Evolutionary conservation across 2,797 vertebrate species (phyloP).

Genomic region (Coilia nasus): DNA sequence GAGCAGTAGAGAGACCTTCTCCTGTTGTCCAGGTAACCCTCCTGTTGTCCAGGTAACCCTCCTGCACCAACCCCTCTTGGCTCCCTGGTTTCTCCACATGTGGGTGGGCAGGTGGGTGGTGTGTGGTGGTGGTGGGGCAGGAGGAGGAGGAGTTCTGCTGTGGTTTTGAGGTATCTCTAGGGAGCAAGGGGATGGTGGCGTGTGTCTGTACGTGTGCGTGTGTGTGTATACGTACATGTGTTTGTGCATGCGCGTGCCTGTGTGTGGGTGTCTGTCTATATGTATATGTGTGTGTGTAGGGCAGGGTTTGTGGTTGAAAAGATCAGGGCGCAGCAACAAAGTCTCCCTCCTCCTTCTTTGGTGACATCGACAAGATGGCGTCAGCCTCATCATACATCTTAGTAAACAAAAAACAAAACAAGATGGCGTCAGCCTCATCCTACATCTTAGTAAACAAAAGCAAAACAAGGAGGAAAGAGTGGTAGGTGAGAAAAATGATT

Average conservation of each 20-base stretch:
- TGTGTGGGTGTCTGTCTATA: too few relatives aligned
- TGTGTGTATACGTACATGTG: not conserved
- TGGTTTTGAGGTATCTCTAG: not conserved
- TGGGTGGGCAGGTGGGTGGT: not conserved
- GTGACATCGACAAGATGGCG: constrained; percentile 75
- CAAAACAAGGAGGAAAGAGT: not conserved
- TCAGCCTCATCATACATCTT: constrained; percentile 90
- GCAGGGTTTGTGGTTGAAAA: not conserved
- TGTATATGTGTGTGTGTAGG: not conserved
- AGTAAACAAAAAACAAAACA: constrained; percentile 25
- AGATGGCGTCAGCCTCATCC: constrained; percentile 82
- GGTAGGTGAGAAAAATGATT: too few relatives aligned
- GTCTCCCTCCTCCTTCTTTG: constrained; percentile 66
- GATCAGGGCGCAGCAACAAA: constrained; percentile 74
- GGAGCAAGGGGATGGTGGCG: not conserved
- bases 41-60: too few relatives aligned
- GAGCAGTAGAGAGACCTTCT: not conserved
- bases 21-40: not conserved
- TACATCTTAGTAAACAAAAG: constrained; percentile 75
- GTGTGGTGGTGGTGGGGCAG: not conserved
- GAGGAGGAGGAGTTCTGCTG: not conserved
- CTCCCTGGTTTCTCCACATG: not conserved
- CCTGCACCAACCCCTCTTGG: too few relatives aligned
- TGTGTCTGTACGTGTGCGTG: not conserved
- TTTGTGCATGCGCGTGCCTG: not conserved